Evolutionary conservation across 2,888 invertebrate species (phyloP), one percentile per base, ranked within the genome.

Genomic region (Heliconius charithonia): DNA sequence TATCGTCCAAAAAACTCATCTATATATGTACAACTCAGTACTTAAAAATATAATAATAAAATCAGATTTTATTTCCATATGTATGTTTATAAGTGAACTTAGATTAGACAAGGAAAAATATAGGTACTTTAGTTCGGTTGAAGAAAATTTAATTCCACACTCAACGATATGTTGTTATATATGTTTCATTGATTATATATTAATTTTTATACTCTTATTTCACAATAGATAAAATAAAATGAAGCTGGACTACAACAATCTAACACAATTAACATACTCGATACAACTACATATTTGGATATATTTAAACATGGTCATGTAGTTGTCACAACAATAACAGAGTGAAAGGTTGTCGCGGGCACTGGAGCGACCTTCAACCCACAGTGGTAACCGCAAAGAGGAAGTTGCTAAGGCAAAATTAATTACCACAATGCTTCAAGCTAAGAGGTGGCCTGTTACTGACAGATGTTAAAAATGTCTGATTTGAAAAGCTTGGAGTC

Each of bases 281-380:
- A 72, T 59, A 59, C 56, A 59, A 32, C 7, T 37, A 29, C 3
- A 29, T 72, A 59, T 72, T 72, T 32, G 32, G 22, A 41, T 41
- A 37, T 13, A 29, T 72, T 72, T 9, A 59, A 37, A 29, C 74
- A 27, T 63, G 62, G 62, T 29, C 63, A 45, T 63, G 27, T 22
- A 32, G 12, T 32, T 32, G 59, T 63, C 63, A 45, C 63, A 51
- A 78, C 75, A 75, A 75, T 75, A 63, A 75, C n/a, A 37, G 22
- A 76, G 81, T 82, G 82, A 81, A 81, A 82, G 82, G 82, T 77
- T 72, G 77, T 78, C 79, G 70, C 80, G 56, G 70, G 65, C 51
- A 75, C 72, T 69, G 67, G 59, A 62, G 27, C 65, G 75, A 76
- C 82, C 79, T 80, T 80, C 82, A 79, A 82, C 82, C 72, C 73